Conservation (phyloP, 2,888 invertebrate species). For the Acleris sparsana region DNA sequence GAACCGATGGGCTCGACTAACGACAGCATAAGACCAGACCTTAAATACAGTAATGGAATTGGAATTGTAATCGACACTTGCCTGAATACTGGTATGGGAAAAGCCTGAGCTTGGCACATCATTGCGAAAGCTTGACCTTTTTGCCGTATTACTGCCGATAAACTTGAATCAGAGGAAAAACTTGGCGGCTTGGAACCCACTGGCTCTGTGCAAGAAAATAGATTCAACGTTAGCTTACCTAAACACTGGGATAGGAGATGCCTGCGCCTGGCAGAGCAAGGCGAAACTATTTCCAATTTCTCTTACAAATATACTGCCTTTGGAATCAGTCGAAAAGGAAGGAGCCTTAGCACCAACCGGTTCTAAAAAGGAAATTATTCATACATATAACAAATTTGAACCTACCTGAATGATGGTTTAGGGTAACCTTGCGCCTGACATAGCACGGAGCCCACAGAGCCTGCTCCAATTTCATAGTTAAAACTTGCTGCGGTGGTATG, state of each 20-base stretch:
- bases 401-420: constrained; percentile 87
- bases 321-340: constrained; percentile 85
- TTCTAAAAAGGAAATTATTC: constrained; percentile 69
- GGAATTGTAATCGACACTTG: constrained; percentile 66
- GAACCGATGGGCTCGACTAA: no score
- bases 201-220: constrained; percentile 79
- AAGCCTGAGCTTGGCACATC: constrained; percentile 88
- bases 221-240: constrained; percentile 75
- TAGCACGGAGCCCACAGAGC: constrained; percentile 75
- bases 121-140: constrained; percentile 84
- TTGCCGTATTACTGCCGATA: constrained; percentile 83
- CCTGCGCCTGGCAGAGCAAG: constrained; percentile 85
- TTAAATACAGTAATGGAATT: background rate
- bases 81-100: constrained; percentile 88
- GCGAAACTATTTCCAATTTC: constrained; percentile 82
- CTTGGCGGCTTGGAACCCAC: constrained; percentile 85
- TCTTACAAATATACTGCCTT: constrained; percentile 85
- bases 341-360: constrained; percentile 86
- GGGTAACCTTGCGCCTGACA: constrained; percentile 85
- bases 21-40: no score
- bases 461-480: constrained; percentile 70
- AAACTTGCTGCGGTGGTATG: constrained; percentile 79
- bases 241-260: constrained; percentile 85
- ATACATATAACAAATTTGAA: constrained; percentile 41
- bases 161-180: constrained; percentile 84